Evolutionary conservation across 2,797 vertebrate genomes (phyloP), one percentile per base, ranked within the genome.

Genomic region (Anolis apletophallus): DNA sequence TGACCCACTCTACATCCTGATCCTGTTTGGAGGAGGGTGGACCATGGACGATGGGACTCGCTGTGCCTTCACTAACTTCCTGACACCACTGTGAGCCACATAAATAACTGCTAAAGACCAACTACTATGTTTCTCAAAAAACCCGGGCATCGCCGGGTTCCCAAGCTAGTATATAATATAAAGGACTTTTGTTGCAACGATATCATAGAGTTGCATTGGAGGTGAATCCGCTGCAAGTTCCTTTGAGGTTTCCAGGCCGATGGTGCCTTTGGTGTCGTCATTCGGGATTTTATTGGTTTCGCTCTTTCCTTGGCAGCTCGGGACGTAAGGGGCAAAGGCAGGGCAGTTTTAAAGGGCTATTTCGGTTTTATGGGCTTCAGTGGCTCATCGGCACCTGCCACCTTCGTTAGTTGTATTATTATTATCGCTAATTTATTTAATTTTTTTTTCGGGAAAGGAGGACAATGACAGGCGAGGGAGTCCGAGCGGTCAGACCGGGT

Each of bases 241-340:
- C 74, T 23, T 16, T 17, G 64, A 16, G 26, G 36, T 1, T 46
- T 19, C 52, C 55, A 13, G 79, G 82, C 14, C 0, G 19, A 34
- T 12, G 67, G 81, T 8, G 88, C 94, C 69, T 3, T 10, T 88
- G 81, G 61, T 88, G 67, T 59, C 73, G 73, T 69, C 88, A 90
- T 88, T 91, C 86, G n/a, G 59, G 64, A 85, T 94, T 94, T 95
- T 94, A 93, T 46, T 88, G 79, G 87, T 93, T 93, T 95, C 92
- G 89, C 89, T 90, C 90, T 85, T 90, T 90, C 90, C 92, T 94
- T 94, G 92, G 93, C 95, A 92, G 55, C 21, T 2, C 19, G 79
- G 88, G 87, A 89, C 85, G 81, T 85, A 71, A 89, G 90, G 84
- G 76, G 71, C 40, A 81, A 83, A 85, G 23, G 0, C 83, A 67